phyloP scores from a whole-genome alignment of 2,113 vertebrate species.

The Diadophis punctatus region DNA sequence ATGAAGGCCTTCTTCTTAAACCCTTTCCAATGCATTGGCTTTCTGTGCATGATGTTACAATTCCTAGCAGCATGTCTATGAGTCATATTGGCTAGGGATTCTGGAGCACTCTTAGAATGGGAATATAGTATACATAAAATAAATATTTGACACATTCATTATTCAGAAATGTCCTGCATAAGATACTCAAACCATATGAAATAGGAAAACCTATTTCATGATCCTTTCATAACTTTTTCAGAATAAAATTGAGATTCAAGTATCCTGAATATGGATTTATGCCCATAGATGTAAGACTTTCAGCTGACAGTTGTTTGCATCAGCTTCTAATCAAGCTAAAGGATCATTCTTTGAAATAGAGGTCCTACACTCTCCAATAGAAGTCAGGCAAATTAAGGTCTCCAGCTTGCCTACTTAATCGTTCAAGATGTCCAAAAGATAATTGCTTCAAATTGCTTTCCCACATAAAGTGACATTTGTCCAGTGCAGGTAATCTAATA shows the following conservation, averaged over 20 bases:
- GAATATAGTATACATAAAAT: neutral
- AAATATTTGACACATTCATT: neutral
- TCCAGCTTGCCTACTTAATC: neutral
- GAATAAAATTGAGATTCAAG: neutral
- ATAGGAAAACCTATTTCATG: neutral
- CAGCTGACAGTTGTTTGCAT: neutral
- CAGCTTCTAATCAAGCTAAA: neutral
- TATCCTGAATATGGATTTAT: neutral
- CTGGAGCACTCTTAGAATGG: neutral
- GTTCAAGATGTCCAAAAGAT: neutral
- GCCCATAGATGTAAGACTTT: neutral
- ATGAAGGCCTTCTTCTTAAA: neutral
- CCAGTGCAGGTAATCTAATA: neutral
- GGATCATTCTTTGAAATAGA: neutral
- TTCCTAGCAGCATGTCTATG: neutral
- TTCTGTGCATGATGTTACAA: neutral
- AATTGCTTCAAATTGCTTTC: slow-evolving; percentile 12
- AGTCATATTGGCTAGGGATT: neutral
- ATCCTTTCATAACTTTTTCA: neutral
- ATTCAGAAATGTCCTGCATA: neutral
- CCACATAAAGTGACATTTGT: neutral
- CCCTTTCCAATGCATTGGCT: neutral
- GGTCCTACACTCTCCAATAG: neutral
- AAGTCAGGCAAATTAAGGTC: neutral
- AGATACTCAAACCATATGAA: neutral